Percentiles rank a stretch among this genome's conserved stretches.
Evolutionary conservation across 2,888 invertebrate genomes (phyloP).

Genomic region (Scotopteryx bipunctaria): DNA sequence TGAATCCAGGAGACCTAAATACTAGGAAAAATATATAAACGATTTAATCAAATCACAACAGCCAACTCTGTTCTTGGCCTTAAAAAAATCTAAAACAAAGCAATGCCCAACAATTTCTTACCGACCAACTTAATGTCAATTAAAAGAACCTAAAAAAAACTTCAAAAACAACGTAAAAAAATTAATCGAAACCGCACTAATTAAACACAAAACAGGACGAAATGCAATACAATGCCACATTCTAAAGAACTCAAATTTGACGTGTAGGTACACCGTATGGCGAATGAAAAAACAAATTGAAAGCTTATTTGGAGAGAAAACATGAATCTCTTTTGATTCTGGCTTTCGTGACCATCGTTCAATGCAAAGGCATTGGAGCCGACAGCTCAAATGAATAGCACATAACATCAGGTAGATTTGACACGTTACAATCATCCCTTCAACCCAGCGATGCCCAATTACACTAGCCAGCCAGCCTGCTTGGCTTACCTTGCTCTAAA

Average conservation of each 20-base stretch:
- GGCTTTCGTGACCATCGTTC: no score
- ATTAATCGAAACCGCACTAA: slow-evolving; percentile 30
- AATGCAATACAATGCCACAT: slow-evolving; percentile 55
- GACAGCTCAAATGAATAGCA: slow-evolving; percentile 59
- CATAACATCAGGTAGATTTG: slow-evolving; percentile 74
- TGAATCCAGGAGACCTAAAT: no score
- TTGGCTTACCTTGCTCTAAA: no score
- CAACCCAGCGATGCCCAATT: slow-evolving; percentile 46
- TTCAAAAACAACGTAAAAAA: no score
- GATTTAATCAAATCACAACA: no score
- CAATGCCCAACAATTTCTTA: no score
- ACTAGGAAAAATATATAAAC: no score
- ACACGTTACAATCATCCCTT: slow-evolving; percentile 69
- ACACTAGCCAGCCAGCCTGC: slow-evolving; percentile 19
- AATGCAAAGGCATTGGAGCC: slow-evolving; percentile 76
- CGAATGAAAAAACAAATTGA: slow-evolving; percentile 46
- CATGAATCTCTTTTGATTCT: no score
- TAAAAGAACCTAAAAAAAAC: no score
- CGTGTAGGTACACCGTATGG: slow-evolving; percentile 60
- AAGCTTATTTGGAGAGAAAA: slow-evolving; percentile 52
- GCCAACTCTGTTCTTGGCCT: no score
- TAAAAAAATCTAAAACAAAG: not conserved
- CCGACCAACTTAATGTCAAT: no score
- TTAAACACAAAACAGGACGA: slow-evolving; percentile 56
- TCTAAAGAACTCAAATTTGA: slow-evolving; percentile 59